Conservation (phyloP, 2,888 invertebrate species). For the Pandemis corylana region DNA sequence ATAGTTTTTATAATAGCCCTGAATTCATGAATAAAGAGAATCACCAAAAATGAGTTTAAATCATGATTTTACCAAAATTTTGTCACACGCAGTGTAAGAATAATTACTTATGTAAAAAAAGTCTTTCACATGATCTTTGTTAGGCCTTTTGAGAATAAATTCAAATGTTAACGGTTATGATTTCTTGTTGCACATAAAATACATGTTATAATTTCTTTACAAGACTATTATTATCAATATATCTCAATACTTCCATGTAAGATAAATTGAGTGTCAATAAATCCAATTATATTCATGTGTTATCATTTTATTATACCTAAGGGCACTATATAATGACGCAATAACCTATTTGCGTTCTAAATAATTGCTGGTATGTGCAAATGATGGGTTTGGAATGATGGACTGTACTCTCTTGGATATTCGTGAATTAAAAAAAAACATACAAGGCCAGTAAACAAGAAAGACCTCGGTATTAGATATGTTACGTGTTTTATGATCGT, state of each 20-base stretch:
- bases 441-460: conserved; percentile 5
- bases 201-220: background rate
- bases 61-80: too few species aligned
- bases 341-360: conserved; percentile 36
- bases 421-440: conserved; percentile 13
- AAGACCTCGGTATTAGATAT: background rate
- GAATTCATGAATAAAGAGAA: too few species aligned
- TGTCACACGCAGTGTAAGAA: too few species aligned
- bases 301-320: conserved; percentile 42
- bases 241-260: conserved; percentile 30
- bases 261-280: conserved; percentile 35
- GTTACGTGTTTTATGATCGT: background rate
- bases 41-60: too few species aligned
- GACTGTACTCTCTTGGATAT: conserved; percentile 7
- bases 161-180: too few species aligned
- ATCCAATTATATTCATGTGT: conserved; percentile 32
- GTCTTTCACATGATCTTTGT: too few species aligned
- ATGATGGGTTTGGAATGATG: conserved; percentile 27
- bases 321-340: conserved; percentile 38
- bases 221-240: conserved; percentile 15
- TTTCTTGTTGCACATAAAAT: too few species aligned
- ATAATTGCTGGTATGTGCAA: conserved; percentile 33
- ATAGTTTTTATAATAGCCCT: too few species aligned
- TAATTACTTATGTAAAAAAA: background rate
- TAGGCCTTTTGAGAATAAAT: too few species aligned